These are phyloP conservation scores for Beaufortia kweichowensis DNA, from an alignment of 2,113 vertebrate genomes.

Conservation along the genomic window DNA sequence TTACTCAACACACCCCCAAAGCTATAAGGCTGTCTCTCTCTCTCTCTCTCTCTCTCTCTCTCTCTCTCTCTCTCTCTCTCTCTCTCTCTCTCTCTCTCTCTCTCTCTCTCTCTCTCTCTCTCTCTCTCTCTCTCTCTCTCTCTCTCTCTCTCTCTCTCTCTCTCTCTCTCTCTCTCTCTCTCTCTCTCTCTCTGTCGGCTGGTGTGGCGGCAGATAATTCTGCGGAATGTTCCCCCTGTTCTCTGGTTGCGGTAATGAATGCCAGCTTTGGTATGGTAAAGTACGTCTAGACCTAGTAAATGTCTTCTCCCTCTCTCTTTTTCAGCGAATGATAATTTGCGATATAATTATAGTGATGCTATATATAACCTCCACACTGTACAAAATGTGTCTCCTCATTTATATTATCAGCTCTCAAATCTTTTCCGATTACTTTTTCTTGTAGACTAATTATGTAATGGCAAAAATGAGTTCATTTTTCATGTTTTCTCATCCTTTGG, in stretches of 20 bases:
- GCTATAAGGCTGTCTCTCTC: slow-evolving; percentile 13
- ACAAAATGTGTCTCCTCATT: slow-evolving; percentile 15
- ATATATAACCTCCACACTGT: slow-evolving; percentile 28
- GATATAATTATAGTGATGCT: slow-evolving; percentile 21
- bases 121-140: neutral
- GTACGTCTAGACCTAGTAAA: slow-evolving; percentile 19
- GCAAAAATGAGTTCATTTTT: slow-evolving; percentile 22
- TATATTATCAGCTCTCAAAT: slow-evolving; percentile 18
- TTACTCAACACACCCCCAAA: slow-evolving; percentile 38
- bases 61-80: slow-evolving; percentile 4
- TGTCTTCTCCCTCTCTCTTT: neutral
- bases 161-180: neutral
- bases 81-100: neutral
- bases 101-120: slow-evolving; percentile 3
- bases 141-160: slow-evolving; percentile 4
- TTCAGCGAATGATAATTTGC: slow-evolving; percentile 16
- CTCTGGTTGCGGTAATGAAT: slow-evolving; percentile 35
- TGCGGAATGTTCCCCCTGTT: slow-evolving; percentile 30
- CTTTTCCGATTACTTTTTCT: slow-evolving; percentile 25
- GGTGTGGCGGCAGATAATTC: slow-evolving; percentile 19
- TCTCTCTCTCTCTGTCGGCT: neutral
- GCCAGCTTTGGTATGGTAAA: slow-evolving; percentile 13
- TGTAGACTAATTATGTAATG: slow-evolving; percentile 39
- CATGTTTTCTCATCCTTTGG: neutral
- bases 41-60: neutral